phyloP scores from a whole-genome alignment of 2,113 vertebrate species.

The Lepisosteus oculatus region DNA sequence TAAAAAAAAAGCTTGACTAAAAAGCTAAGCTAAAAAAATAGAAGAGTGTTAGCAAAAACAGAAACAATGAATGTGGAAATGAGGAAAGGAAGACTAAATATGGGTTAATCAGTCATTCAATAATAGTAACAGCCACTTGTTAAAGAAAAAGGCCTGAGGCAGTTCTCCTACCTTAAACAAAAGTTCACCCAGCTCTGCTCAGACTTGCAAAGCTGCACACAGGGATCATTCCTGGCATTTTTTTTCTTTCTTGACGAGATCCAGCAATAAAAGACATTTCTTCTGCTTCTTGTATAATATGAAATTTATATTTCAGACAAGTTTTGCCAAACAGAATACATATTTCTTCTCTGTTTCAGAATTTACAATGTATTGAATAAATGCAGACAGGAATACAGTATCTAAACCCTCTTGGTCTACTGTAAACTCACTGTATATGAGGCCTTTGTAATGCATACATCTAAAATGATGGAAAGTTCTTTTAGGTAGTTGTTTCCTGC shows the following conservation, averaged over 20 bases:
- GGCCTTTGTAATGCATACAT: no score
- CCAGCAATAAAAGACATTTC: constrained; percentile 32
- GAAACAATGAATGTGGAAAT: background rate
- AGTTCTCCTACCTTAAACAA: constrained; percentile 47
- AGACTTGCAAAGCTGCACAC: constrained; percentile 64
- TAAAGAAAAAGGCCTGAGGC: constrained; percentile 49
- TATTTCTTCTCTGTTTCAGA: no score
- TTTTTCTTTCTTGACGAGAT: constrained; percentile 41
- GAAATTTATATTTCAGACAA: constrained; percentile 22
- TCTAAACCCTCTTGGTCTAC: no score
- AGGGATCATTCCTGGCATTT: constrained; percentile 65
- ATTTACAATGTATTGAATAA: no score
- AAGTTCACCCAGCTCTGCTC: constrained; percentile 62
- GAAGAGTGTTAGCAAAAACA: background rate
- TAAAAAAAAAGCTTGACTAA: no score
- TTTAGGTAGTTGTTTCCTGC: no score
- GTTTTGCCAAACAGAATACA: constrained; percentile 18
- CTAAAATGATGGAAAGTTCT: no score
- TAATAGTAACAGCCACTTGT: constrained; percentile 40
- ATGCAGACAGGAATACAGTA: no score
- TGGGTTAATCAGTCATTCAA: constrained; percentile 40
- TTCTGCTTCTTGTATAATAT: constrained; percentile 31
- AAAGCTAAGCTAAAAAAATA: background rate
- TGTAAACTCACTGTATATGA: no score
- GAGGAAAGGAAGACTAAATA: constrained; percentile 25